Base-by-base conservation (phyloP, 2,888 invertebrate genomes). In the Scotopteryx bipunctaria region DNA sequence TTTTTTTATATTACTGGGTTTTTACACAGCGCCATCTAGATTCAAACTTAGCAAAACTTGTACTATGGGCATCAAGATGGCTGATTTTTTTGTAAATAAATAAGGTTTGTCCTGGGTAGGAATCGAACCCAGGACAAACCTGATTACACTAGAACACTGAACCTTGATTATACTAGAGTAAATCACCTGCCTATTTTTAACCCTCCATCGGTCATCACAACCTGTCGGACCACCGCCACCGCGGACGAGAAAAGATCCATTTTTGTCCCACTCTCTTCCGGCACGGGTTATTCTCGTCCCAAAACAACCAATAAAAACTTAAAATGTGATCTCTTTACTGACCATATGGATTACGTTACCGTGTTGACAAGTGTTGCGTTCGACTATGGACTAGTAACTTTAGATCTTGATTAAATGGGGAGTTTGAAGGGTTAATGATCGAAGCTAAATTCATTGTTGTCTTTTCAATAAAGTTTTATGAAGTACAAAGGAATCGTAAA, bases 191-290 rank as follows among this genome's bases (percentile, higher is more conserved):
- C 23, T 55, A 59, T 62, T 57, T 57, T 62, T 63, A 67, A 55
- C 66, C 51, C 50, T 36, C 35, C 55, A 62, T 64, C 63, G 65
- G 65, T 61, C 64, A 65, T 63, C 60, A 58, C 60, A 64, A 59
- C 63, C 53, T 38, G 57, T 52, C n/a, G n/a, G n/a, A n/a, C 47
- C n/a, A n/a, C n/a, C 57, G 61, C 78, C 81, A 78, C 81, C 81
- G 45, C 45, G 73, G 66, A 67, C 69, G 69, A 72, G 78, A 80
- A 86, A 86, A 84, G 81, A 76, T 73, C 68, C 67, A 67, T 69
- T 73, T 73, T 72, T 78, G 79, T 78, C 77, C 74, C 78, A 71
- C 71, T 64, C 67, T 70, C 83, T 84, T 86, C 82, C 83, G 81
- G 78, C 69, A 68, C 57, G 52, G 36, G 64, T 77, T 82, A 82